phyloP scores from a whole-genome alignment of 2,888 invertebrate genomes.

The Uropetala carovei region DNA sequence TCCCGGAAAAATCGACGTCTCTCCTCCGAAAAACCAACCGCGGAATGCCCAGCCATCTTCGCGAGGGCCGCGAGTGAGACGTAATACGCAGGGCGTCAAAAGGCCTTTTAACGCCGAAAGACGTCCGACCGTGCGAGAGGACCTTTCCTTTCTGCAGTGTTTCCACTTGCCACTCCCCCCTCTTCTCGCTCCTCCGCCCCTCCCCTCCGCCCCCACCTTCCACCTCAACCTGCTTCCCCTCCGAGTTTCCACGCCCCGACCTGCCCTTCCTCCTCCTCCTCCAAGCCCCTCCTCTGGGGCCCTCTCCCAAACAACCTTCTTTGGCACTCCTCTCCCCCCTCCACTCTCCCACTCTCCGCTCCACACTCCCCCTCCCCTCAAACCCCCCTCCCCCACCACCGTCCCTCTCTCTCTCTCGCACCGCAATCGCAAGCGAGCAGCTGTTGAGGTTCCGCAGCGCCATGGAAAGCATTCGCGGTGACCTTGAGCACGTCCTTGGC shows the following conservation, averaged over 20 bases:
- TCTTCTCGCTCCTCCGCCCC: background rate
- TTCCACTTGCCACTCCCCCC: constrained; percentile 26
- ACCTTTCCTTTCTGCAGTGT: constrained; percentile 41
- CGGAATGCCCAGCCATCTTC: too few relatives aligned
- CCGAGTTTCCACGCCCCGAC: background rate
- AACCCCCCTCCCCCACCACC: too few relatives aligned
- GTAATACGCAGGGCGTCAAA: background rate
- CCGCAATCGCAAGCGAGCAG: constrained; percentile 52
- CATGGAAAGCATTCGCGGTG: constrained; percentile 55
- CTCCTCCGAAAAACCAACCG: background rate
- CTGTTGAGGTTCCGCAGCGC: constrained; percentile 58
- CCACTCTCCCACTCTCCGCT: background rate
- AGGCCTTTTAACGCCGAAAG: background rate
- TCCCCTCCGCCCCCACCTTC: background rate
- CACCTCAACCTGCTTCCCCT: too few relatives aligned
- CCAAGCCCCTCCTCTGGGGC: background rate
- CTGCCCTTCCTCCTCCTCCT: background rate
- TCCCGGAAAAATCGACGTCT: background rate
- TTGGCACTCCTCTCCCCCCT: background rate
- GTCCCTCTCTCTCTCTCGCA: too few relatives aligned
- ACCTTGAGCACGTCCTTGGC: constrained; percentile 65
- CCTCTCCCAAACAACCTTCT: background rate
- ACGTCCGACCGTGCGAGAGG: background rate
- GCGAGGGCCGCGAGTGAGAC: too few relatives aligned
- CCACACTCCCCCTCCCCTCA: background rate